Evolutionary conservation across 2,113 vertebrate species (phyloP).

Genomic region (Nycticryphes semicollaris): DNA sequence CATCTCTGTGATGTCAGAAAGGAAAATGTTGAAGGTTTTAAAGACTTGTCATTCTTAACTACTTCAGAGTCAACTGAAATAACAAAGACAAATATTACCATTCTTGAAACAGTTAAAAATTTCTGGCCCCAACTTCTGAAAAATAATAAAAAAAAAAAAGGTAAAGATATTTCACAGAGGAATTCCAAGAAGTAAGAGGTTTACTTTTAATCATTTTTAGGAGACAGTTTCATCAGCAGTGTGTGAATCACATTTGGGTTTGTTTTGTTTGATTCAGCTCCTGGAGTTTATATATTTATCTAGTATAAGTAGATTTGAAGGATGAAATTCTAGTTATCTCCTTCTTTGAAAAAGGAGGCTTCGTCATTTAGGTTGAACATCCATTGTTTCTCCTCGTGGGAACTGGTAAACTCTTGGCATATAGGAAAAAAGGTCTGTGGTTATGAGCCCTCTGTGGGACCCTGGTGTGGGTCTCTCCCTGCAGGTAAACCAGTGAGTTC

Average conservation of each 20-base stretch:
- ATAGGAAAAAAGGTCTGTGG: neutral
- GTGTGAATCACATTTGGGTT: neutral
- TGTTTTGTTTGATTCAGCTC: neutral
- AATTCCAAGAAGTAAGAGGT: neutral
- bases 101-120: neutral
- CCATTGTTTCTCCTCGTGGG: neutral
- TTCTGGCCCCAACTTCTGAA: neutral
- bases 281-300: neutral
- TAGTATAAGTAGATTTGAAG: neutral
- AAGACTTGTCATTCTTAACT: neutral
- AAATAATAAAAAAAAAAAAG: neutral
- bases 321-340: neutral
- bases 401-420: neutral
- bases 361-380: neutral
- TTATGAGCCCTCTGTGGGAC: neutral
- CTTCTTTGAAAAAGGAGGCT: neutral
- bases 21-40: slow-evolving; percentile 40
- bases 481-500: neutral
- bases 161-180: neutral
- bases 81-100: neutral
- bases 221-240: neutral
- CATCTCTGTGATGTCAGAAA: slow-evolving; percentile 16
- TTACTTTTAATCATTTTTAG: neutral
- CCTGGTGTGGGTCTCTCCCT: neutral
- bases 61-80: neutral